phyloP scores from a whole-genome alignment of 2,888 invertebrate genomes.

The Athetis lepigone region DNA sequence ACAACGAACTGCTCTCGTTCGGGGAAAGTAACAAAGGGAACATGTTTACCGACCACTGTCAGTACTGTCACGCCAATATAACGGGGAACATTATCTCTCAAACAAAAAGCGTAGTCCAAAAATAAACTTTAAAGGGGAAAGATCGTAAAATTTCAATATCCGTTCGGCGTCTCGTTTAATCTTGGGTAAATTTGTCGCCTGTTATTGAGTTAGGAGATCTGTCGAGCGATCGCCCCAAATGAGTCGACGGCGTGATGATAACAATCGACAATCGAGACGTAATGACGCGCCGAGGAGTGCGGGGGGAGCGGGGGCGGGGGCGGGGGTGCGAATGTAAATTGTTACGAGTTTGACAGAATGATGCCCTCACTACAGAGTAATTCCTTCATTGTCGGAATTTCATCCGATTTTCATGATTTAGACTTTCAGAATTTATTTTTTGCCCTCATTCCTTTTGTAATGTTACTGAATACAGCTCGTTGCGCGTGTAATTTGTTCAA shows the following conservation, averaged over 20 bases:
- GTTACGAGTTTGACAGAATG: constrained; percentile 56
- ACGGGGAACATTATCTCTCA: constrained; percentile 60
- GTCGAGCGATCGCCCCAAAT: constrained; percentile 60
- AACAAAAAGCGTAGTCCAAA: constrained; percentile 66
- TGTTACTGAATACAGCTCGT: constrained; percentile 29
- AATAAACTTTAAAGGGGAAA: constrained; percentile 71
- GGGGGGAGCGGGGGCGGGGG: not conserved
- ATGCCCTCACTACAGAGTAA: constrained; percentile 49
- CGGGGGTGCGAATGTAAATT: constrained; percentile 55
- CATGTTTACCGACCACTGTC: constrained; percentile 64
- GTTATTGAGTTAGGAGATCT: constrained; percentile 66
- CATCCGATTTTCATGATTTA: constrained; percentile 44
- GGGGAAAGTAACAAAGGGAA: constrained; percentile 62
- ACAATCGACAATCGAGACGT: constrained; percentile 68
- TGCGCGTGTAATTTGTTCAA: constrained; percentile 33
- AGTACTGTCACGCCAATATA: constrained; percentile 64
- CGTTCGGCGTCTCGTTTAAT: constrained; percentile 76
- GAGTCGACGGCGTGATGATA: constrained; percentile 66
- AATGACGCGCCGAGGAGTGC: constrained; percentile 45
- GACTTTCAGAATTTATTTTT: constrained; percentile 45
- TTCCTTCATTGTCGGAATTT: constrained; percentile 57
- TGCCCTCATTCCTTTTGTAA: constrained; percentile 41
- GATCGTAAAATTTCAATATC: constrained; percentile 81
- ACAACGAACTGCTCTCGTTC: constrained; percentile 41
- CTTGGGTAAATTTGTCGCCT: constrained; percentile 76